A percentile compares a stretch with the other conserved stretches of the same genome.
Conservation (phyloP, 1,140 invertebrate species). For the Halictus rubicundus region DNA sequence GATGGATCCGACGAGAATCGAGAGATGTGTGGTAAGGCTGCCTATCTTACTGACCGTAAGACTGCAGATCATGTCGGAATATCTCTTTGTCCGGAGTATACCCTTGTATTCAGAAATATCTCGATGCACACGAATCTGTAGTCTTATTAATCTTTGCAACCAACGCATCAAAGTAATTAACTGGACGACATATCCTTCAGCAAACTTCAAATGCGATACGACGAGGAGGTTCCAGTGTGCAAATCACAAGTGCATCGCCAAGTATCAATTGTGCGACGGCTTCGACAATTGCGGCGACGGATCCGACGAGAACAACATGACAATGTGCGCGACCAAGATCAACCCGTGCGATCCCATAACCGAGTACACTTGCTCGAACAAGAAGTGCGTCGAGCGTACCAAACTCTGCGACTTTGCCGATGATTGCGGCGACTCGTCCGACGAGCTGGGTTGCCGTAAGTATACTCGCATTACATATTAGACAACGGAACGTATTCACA, state of each 20-base stretch:
- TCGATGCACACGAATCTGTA: too few species aligned
- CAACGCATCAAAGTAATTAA: neutral
- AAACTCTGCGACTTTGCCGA: conserved; percentile 92
- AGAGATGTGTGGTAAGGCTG: conserved; percentile 84
- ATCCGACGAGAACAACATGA: conserved; percentile 96
- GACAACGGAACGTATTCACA: too few species aligned
- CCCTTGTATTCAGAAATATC: too few species aligned
- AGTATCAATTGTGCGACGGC: conserved; percentile 91
- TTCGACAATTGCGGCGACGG: conserved; percentile 96
- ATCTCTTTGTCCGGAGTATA: too few species aligned
- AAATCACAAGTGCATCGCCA: conserved; percentile 93
- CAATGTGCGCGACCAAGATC: conserved; percentile 87
- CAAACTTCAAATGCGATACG: conserved; percentile 91
- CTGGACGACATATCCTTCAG: conserved; percentile 72
- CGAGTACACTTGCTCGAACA: conserved; percentile 95
- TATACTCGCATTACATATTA: too few species aligned
- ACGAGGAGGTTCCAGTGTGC: conserved; percentile 91
- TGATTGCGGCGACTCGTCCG: conserved; percentile 92
- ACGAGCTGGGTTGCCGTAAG: conserved; percentile 94
- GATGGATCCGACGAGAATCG: conserved; percentile 94
- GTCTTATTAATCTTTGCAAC: too few species aligned
- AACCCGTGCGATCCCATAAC: conserved; percentile 87
- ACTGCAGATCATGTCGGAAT: too few species aligned
- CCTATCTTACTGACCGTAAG: neutral
- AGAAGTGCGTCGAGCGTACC: conserved; percentile 90